These are phyloP conservation scores for Etheostoma perlongum DNA, from an alignment of 2,797 vertebrate genomes.

Conservation along the genomic window DNA sequence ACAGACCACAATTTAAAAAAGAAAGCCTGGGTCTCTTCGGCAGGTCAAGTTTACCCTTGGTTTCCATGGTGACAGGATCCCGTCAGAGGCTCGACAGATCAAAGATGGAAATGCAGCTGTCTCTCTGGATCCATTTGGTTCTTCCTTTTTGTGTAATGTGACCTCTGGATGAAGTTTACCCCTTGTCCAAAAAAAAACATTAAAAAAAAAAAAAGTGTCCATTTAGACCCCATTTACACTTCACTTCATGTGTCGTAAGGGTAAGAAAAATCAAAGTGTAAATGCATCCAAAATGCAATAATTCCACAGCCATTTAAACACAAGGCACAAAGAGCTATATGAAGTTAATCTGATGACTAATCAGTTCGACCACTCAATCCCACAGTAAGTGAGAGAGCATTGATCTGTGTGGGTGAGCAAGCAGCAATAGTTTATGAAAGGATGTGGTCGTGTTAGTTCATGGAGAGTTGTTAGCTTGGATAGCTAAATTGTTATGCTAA, in stretches of 20 bases:
- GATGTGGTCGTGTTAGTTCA: too few species aligned
- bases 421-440: not conserved
- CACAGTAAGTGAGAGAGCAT: not conserved
- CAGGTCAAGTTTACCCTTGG: constrained; percentile 38
- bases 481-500: not conserved
- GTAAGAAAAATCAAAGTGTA: not conserved
- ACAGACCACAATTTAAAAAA: not conserved
- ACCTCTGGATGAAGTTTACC: not conserved
- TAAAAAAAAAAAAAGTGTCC: not conserved
- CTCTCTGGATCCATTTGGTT: not conserved
- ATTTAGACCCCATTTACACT: not conserved
- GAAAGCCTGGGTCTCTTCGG: not conserved
- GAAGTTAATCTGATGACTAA: not conserved
- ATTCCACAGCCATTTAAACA: not conserved
- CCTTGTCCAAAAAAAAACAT: not conserved
- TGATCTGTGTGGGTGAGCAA: not conserved
- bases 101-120: not conserved
- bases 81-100: constrained; percentile 1
- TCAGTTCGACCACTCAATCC: not conserved
- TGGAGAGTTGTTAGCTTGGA: too few species aligned
- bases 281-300: not conserved
- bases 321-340: too few species aligned
- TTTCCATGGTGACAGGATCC: constrained; percentile 36
- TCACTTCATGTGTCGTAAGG: not conserved
- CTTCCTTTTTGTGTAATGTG: not conserved